Evolutionary conservation across 2,888 invertebrate genomes (phyloP).

Genomic region (Azorinus chamasolen): DNA sequence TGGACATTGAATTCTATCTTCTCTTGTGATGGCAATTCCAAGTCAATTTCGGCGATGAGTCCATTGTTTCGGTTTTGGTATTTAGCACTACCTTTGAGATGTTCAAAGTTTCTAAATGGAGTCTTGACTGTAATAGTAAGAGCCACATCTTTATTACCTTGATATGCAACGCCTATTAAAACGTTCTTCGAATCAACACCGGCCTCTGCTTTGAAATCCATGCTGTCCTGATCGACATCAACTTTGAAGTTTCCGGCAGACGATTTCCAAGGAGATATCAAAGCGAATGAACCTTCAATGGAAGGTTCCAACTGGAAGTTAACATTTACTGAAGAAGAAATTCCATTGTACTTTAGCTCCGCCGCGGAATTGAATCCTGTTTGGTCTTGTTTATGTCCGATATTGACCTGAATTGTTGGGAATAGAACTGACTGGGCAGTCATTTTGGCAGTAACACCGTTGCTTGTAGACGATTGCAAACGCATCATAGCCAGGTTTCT

Average conservation of each 20-base stretch:
- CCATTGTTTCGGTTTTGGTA: background rate
- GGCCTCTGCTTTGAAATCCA: too few species aligned
- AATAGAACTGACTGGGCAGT: conserved; percentile 31
- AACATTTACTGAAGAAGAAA: conserved; percentile 14
- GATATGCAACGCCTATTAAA: conserved; percentile 4
- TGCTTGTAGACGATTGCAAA: conserved; percentile 9
- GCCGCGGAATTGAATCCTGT: conserved; percentile 34
- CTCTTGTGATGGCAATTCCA: too few species aligned
- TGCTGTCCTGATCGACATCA: background rate
- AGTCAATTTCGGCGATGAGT: too few species aligned
- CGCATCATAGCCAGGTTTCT: conserved; percentile 34
- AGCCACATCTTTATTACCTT: background rate
- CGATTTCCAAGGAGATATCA: too few species aligned
- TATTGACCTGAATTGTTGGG: conserved; percentile 38
- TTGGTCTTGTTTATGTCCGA: conserved; percentile 28
- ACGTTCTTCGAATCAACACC: too few species aligned
- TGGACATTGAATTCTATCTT: too few species aligned
- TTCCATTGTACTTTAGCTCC: conserved; percentile 38
- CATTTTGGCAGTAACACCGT: conserved; percentile 12
- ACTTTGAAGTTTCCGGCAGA: conserved; percentile 3
- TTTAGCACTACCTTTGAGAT: background rate
- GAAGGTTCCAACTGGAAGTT: conserved; percentile 22
- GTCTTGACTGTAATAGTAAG: conserved; percentile 53
- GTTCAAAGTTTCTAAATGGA: conserved; percentile 50
- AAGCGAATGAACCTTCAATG: background rate